These are phyloP conservation scores for Felis chaus DNA, from an alignment of 2,113 vertebrate genomes.

Conservation along the genomic window DNA sequence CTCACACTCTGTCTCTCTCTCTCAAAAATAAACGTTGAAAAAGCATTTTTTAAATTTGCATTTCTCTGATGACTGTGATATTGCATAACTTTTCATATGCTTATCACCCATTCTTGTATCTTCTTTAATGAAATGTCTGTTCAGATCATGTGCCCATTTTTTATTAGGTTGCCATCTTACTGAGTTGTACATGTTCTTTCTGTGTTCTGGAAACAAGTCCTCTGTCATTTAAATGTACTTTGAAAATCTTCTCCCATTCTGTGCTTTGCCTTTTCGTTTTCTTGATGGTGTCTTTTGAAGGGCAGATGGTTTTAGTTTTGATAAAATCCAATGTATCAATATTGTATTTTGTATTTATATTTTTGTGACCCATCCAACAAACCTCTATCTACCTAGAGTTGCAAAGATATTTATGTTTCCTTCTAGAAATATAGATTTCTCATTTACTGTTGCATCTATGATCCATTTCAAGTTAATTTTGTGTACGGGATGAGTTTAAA, in stretches of 20 bases:
- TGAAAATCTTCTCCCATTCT: not conserved
- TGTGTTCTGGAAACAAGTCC: not conserved
- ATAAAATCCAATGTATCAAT: not conserved
- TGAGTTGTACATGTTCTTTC: not conserved
- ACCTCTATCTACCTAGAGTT: not conserved
- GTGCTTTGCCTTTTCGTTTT: not conserved
- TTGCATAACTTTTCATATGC: not conserved
- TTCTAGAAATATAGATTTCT: not conserved
- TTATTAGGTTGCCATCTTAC: not conserved
- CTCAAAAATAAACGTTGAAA: too few relatives aligned
- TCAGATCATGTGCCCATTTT: not conserved
- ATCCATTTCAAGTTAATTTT: not conserved
- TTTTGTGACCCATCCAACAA: not conserved
- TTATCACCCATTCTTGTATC: not conserved
- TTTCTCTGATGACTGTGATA: not conserved
- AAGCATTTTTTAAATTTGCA: not conserved
- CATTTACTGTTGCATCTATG: not conserved
- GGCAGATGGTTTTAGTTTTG: not conserved
- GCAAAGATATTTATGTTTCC: not conserved
- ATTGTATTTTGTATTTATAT: not conserved
- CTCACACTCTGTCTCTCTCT: too few relatives aligned
- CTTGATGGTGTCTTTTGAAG: not conserved
- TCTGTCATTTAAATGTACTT: not conserved
- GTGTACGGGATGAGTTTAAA: not conserved
- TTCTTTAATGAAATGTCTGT: not conserved